phyloP scores from a whole-genome alignment of 2,797 vertebrate genomes.

The Merluccius polli region DNA sequence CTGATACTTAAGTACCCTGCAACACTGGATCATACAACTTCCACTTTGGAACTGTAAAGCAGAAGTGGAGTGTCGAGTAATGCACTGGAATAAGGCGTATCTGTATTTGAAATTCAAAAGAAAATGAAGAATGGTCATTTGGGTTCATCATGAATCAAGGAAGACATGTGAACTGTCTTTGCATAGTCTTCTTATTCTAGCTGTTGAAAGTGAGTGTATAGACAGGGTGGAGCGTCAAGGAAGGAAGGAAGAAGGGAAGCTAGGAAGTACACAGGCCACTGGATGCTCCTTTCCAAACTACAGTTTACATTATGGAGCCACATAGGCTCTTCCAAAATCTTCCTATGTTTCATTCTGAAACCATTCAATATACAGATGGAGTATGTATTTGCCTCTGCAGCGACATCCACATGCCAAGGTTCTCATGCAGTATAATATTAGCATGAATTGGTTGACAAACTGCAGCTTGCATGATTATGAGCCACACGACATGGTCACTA shows the following conservation, averaged over 20 bases:
- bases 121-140: too few relatives aligned
- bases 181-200: too few relatives aligned
- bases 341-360: too few relatives aligned
- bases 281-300: conserved; percentile 14
- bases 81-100: background rate
- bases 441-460: background rate
- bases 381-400: too few relatives aligned
- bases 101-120: too few relatives aligned
- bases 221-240: too few relatives aligned
- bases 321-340: background rate
- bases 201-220: background rate
- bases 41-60: background rate
- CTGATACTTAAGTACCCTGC: too few relatives aligned
- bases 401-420: too few relatives aligned
- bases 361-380: too few relatives aligned
- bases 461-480: background rate
- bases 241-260: conserved; percentile 11
- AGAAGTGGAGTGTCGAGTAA: too few relatives aligned
- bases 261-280: conserved; percentile 61
- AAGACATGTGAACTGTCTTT: background rate
- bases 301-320: conserved; percentile 23
- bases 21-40: background rate
- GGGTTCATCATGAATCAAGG: background rate
- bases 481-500: background rate
- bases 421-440: background rate